Evolutionary conservation across 2,888 invertebrate species (phyloP).

Genomic region (Cephus runcator): DNA sequence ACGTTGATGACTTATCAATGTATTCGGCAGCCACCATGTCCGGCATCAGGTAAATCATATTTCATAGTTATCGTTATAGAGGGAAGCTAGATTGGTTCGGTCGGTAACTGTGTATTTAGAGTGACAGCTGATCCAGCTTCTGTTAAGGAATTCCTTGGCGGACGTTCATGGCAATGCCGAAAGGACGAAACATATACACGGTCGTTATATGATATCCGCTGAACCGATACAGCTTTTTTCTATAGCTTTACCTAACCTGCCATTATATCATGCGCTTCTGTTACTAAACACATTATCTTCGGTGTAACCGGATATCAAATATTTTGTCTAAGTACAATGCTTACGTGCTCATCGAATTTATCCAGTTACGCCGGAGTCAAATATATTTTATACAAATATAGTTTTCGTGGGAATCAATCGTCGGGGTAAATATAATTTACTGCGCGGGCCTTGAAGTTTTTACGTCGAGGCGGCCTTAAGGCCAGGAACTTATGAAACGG

Average conservation of each 20-base stretch:
- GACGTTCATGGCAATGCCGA: slow-evolving; percentile 15
- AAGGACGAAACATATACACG: not conserved
- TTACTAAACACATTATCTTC: not conserved
- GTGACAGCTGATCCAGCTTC: not conserved
- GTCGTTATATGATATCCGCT: not conserved
- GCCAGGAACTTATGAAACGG: too few species aligned
- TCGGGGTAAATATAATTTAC: too few species aligned
- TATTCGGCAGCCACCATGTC: slow-evolving; percentile 65
- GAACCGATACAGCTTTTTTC: not conserved
- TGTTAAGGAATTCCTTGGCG: slow-evolving; percentile 4
- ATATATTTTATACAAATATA: too few species aligned
- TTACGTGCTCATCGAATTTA: too few species aligned
- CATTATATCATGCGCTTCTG: slow-evolving; percentile 1
- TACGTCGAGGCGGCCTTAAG: too few species aligned
- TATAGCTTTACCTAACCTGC: not conserved
- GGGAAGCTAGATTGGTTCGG: slow-evolving; percentile 34
- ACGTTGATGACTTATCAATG: slow-evolving; percentile 65
- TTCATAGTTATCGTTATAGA: slow-evolving; percentile 45
- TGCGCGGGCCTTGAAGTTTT: too few species aligned
- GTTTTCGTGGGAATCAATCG: too few species aligned
- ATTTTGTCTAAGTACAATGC: too few species aligned
- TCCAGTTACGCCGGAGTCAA: too few species aligned
- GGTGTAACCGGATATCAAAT: too few species aligned
- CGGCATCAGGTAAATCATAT: slow-evolving; percentile 62
- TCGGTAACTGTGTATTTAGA: not conserved